Evolutionary conservation across 2,113 vertebrate species (phyloP).

Genomic region (Burhinus bistriatus): DNA sequence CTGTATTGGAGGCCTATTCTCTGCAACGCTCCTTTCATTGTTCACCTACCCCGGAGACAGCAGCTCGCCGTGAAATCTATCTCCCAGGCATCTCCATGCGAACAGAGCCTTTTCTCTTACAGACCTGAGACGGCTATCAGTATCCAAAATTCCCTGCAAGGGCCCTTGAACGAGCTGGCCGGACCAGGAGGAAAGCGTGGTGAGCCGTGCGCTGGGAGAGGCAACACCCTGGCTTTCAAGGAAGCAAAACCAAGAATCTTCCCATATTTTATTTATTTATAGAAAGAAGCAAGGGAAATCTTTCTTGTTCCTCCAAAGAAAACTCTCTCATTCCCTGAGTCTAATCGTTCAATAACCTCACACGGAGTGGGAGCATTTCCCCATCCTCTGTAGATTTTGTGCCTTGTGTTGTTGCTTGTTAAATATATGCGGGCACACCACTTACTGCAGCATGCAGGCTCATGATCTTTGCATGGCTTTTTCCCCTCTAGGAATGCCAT

Average conservation of each 20-base stretch:
- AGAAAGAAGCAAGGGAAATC: not conserved
- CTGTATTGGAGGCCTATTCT: not conserved
- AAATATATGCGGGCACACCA: not conserved
- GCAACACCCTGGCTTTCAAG: not conserved
- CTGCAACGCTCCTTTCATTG: not conserved
- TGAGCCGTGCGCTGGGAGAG: not conserved
- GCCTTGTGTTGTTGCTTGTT: not conserved
- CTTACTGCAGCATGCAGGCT: constrained; percentile 1
- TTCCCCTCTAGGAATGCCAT: constrained; percentile 48
- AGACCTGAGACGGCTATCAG: not conserved
- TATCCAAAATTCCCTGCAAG: not conserved
- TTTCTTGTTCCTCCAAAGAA: not conserved
- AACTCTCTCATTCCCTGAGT: not conserved
- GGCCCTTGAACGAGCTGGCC: not conserved
- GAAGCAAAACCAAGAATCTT: not conserved
- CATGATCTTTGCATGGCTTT: constrained; percentile 21
- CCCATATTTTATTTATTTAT: not conserved
- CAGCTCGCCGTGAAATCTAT: not conserved
- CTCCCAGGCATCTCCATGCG: not conserved
- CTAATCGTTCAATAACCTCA: not conserved
- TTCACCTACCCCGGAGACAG: not conserved
- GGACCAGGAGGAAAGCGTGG: not conserved
- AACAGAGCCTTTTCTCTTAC: not conserved
- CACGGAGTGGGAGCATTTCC: not conserved
- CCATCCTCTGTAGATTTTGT: not conserved